Conservation (phyloP, 2,113 vertebrate genomes). For the Chloropsis cyanopogon region DNA sequence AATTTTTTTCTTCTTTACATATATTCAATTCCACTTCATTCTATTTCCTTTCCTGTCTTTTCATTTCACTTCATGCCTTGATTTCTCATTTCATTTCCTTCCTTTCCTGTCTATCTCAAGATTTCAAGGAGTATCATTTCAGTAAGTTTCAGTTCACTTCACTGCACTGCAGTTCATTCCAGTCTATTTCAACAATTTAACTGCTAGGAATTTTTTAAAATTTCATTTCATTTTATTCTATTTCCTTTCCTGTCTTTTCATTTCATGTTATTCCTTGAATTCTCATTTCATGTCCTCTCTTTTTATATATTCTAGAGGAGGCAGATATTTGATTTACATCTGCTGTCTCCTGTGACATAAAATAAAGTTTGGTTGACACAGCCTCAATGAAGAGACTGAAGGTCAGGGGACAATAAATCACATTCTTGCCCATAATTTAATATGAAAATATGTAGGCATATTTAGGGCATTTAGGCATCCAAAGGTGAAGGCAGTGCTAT, state of each 20-base stretch:
- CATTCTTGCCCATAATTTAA: neutral
- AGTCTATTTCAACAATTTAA: neutral
- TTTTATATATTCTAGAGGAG: neutral
- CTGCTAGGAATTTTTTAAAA: neutral
- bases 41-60: neutral
- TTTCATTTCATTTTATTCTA: neutral
- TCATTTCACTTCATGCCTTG: neutral
- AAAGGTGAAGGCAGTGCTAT: neutral
- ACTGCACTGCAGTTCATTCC: neutral
- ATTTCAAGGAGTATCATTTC: neutral
- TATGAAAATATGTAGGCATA: neutral
- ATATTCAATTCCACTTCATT: neutral
- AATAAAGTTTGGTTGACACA: neutral
- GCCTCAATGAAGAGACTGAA: neutral
- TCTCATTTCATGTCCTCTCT: neutral
- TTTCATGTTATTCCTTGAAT: neutral
- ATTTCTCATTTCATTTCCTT: neutral
- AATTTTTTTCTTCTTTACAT: neutral
- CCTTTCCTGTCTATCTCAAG: too few species aligned
- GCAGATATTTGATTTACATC: neutral
- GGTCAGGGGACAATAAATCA: slow-evolving; percentile 14
- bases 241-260: neutral
- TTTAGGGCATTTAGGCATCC: neutral
- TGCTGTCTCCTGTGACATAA: slow-evolving; percentile 13
- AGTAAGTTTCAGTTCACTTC: neutral